Conservation (phyloP, 64 coral and sea anemone genomes). For the Stylophora pistillata region DNA sequence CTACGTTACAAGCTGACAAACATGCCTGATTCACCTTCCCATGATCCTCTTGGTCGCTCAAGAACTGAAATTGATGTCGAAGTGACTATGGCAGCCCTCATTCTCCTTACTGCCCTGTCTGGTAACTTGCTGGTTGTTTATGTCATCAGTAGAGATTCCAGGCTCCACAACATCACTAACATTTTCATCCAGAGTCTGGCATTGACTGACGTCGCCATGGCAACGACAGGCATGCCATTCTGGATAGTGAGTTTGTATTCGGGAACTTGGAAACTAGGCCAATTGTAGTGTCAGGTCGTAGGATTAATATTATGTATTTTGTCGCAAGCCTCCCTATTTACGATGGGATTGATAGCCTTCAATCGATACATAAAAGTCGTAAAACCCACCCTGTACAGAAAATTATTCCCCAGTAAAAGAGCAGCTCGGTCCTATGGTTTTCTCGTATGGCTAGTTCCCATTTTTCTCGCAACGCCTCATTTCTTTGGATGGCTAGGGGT, state of each 20-base stretch:
- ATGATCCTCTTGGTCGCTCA: slow-evolving; percentile 1
- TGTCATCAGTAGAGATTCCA: slow-evolving; percentile 30
- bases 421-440: slow-evolving; percentile 10
- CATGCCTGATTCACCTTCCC: background rate
- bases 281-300: background rate
- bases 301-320: slow-evolving; percentile 35
- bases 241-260: slow-evolving; percentile 19
- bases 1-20: background rate
- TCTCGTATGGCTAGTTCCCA: slow-evolving; percentile 44
- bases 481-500: slow-evolving; percentile 54
- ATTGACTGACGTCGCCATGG: slow-evolving; percentile 62
- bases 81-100: slow-evolving; percentile 34
- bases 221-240: slow-evolving; percentile 50
- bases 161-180: slow-evolving; percentile 53
- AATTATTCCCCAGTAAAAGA: slow-evolving; percentile 43
- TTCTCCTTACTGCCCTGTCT: slow-evolving; percentile 17
- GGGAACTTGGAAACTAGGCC: slow-evolving; percentile 30
- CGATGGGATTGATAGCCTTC: slow-evolving; percentile 43
- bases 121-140: slow-evolving; percentile 49
- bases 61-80: slow-evolving; percentile 21
- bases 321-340: slow-evolving; percentile 29
- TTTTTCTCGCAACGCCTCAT: slow-evolving; percentile 49
- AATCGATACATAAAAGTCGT: slow-evolving; percentile 61
- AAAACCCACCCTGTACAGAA: slow-evolving; percentile 32
- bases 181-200: slow-evolving; percentile 59